Evolutionary conservation across 2,797 vertebrate genomes (phyloP).

Genomic region (Coregonus ussuriensis): DNA sequence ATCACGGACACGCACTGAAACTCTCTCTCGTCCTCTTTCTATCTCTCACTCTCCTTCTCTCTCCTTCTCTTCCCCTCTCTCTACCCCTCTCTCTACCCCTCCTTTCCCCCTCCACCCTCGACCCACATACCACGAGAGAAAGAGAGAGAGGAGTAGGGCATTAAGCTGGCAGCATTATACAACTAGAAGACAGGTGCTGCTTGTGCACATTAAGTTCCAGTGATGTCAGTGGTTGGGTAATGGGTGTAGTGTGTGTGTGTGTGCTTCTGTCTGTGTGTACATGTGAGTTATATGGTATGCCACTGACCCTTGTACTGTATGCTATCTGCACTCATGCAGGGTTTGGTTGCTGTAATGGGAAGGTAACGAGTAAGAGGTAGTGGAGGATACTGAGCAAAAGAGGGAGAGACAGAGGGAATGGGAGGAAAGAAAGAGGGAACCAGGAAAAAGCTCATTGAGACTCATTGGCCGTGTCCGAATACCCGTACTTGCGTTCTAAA

Average conservation of each 20-base stretch:
- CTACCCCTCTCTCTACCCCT: neutral
- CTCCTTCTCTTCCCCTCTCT: neutral
- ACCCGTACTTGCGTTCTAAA: too few species aligned
- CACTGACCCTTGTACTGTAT: too few species aligned
- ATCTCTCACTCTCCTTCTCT: neutral
- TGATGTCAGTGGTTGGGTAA: conserved; percentile 43
- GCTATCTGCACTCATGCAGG: too few species aligned
- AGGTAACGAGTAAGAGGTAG: neutral
- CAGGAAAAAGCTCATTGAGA: too few species aligned
- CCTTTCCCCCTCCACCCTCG: neutral
- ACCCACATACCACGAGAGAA: neutral
- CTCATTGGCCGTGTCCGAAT: too few species aligned
- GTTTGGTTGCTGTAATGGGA: neutral
- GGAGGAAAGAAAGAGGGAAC: too few species aligned
- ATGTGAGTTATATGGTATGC: too few species aligned
- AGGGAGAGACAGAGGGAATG: neutral
- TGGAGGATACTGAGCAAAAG: neutral
- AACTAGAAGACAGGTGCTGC: conserved; percentile 36
- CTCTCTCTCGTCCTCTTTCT: neutral
- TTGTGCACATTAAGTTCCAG: conserved; percentile 47
- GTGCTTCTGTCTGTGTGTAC: too few species aligned
- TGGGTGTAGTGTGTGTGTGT: too few species aligned
- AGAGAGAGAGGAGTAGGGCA: conserved; percentile 22
- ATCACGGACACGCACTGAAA: conserved; percentile 45
- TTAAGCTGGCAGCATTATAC: conserved; percentile 31